Percentiles rank a stretch among this genome's conserved stretches.
These are phyloP conservation scores for Masticophis lateralis DNA, from an alignment of 2,797 vertebrate genomes.

Conservation along the genomic window DNA sequence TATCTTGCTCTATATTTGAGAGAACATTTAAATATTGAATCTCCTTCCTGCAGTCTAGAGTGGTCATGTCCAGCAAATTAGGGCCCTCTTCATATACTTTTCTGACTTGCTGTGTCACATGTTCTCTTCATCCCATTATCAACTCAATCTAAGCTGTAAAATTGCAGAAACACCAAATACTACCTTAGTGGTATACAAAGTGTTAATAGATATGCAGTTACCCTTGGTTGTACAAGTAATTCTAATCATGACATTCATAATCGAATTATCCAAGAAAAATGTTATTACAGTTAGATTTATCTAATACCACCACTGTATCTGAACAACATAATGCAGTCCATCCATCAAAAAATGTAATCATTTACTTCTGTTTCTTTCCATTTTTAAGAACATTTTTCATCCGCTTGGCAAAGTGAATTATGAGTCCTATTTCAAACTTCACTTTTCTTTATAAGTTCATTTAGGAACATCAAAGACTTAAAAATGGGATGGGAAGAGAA, in stretches of 20 bases:
- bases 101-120: background rate
- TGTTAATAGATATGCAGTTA: background rate
- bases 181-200: background rate
- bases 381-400: slow-evolving; percentile 58
- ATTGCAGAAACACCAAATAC: background rate
- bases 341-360: slow-evolving; percentile 53
- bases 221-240: background rate
- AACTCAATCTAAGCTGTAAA: background rate
- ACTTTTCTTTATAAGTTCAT: slow-evolving; percentile 30
- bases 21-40: background rate
- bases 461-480: background rate
- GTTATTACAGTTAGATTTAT: slow-evolving; percentile 33
- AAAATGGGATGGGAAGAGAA: background rate
- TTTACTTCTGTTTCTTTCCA: slow-evolving; percentile 55
- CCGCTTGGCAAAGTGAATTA: slow-evolving; percentile 48
- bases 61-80: background rate
- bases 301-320: slow-evolving; percentile 28
- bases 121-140: background rate
- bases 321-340: slow-evolving; percentile 43
- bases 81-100: background rate
- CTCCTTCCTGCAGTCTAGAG: background rate
- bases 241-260: slow-evolving; percentile 29
- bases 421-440: slow-evolving; percentile 32
- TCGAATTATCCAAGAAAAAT: slow-evolving; percentile 13
- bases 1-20: background rate